Evolutionary conservation across 2,888 invertebrate species (phyloP), one percentile per base, ranked within the genome.

Genomic region (Habrosyne pyritoides): DNA sequence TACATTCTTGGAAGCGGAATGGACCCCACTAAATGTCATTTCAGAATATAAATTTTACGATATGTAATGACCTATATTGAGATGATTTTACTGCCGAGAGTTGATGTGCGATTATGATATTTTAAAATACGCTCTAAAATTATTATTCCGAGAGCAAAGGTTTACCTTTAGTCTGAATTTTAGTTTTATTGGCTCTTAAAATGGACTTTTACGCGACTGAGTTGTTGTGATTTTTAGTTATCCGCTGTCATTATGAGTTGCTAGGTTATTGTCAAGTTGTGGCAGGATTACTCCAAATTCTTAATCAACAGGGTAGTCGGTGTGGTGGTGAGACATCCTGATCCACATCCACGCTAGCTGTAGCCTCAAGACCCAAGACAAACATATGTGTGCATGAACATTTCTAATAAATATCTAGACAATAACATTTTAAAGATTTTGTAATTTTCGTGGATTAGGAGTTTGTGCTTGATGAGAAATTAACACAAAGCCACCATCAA

Each of bases 31-130:
- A 78, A 79, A 79, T 81, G 83, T 80, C 83, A 83, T 83, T 81
- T 79, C 67, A 54, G 64, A 54, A 58, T 72, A 73, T 74, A 78
- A 79, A 75, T 72, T 85, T 84, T 82, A 85, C 79, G 84, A 83
- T 59, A 65, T 57, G 36, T 77, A 84, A 84, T 83, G 74, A 79
- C 75, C 75, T 76, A 78, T 80, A 83, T 84, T 81, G 83, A 69
- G 64, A 61, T 59, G 66, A 73, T 82, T 82, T 74, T 73, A 73
- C 71, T 73, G 71, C 56, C 60, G 42, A 28, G 33, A 51, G 56
- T 53, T 54, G 53, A 55, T 61, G 56, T 56, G 63, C 59, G 53
- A 58, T 59, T 52, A 50, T 53, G 52, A 28, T 47, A n/a, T 28
- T 61, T 63, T 64, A 63, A 49, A 60, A 50, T 55, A 56, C 55